phyloP scores from a whole-genome alignment of 2,797 vertebrate genomes.

The Tragelaphus oryx region DNA sequence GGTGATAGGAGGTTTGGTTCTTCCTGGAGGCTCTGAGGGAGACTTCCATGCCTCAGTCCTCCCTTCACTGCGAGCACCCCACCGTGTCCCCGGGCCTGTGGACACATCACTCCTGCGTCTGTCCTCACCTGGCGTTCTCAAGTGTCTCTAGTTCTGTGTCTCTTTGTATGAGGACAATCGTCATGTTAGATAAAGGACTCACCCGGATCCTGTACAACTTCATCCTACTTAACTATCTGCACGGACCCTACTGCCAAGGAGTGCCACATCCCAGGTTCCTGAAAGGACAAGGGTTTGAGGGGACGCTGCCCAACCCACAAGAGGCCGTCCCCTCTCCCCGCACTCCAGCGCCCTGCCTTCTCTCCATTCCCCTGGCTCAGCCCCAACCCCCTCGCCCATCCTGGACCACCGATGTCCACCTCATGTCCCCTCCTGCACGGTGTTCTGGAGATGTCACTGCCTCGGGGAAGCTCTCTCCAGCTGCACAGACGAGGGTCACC shows the following conservation, averaged over 20 bases:
- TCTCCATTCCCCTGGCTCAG: not conserved
- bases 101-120: accelerated
- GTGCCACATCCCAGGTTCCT: not conserved
- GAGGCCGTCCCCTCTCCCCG: not conserved
- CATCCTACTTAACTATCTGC: not conserved
- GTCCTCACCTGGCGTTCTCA: not conserved
- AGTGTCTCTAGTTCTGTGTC: not conserved
- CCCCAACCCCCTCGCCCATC: not conserved
- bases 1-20: not conserved
- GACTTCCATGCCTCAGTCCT: not conserved
- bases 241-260: not conserved
- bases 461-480: not conserved
- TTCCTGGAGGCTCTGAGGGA: not conserved
- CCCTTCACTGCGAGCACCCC: not conserved
- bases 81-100: not conserved
- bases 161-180: not conserved
- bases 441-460: not conserved
- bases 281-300: not conserved
- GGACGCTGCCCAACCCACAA: not conserved
- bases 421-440: not conserved
- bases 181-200: not conserved
- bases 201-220: not conserved
- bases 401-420: not conserved
- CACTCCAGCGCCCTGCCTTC: not conserved
- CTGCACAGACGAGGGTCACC: not conserved